Evolutionary conservation across 2,888 invertebrate genomes (phyloP).

Genomic region (Caenorhabditis japonica): DNA sequence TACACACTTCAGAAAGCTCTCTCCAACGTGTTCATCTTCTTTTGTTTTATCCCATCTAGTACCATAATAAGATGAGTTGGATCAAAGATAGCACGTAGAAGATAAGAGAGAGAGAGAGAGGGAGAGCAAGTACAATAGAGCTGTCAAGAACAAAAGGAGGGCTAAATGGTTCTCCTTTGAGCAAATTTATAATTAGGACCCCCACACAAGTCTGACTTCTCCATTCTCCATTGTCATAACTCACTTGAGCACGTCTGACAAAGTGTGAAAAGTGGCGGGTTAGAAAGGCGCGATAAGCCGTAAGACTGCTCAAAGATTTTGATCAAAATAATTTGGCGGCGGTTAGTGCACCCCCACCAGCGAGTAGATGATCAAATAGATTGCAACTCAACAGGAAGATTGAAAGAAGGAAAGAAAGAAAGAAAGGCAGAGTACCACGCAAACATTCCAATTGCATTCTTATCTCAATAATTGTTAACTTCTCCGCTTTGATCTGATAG

Average conservation of each 20-base stretch:
- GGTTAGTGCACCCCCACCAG: constrained; percentile 46
- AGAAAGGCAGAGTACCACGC: too few relatives aligned
- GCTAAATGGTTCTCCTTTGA: constrained; percentile 24
- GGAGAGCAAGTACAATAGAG: constrained; percentile 13
- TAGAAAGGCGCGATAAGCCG: constrained; percentile 31
- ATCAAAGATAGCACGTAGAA: constrained; percentile 13
- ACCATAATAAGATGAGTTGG: constrained; percentile 39
- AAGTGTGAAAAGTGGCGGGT: constrained; percentile 35
- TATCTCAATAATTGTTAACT: constrained; percentile 47
- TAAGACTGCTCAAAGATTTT: constrained; percentile 29
- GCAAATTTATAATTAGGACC: too few relatives aligned
- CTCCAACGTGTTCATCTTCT: constrained; percentile 37
- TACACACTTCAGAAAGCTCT: constrained; percentile 48
- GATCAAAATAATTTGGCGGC: constrained; percentile 53
- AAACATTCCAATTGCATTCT: constrained; percentile 48
- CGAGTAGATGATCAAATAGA: constrained; percentile 53
- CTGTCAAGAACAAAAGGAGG: constrained; percentile 8
- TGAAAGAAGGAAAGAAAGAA: too few relatives aligned
- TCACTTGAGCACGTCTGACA: too few relatives aligned
- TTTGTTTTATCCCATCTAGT: constrained; percentile 29
- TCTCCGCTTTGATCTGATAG: constrained; percentile 26
- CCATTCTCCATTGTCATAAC: too few relatives aligned
- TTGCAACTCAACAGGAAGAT: constrained; percentile 27
- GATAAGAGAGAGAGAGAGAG: background rate
- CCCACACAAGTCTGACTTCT: too few relatives aligned